Conservation (phyloP, 2,113 vertebrate species). For the Regulus satrapa region DNA sequence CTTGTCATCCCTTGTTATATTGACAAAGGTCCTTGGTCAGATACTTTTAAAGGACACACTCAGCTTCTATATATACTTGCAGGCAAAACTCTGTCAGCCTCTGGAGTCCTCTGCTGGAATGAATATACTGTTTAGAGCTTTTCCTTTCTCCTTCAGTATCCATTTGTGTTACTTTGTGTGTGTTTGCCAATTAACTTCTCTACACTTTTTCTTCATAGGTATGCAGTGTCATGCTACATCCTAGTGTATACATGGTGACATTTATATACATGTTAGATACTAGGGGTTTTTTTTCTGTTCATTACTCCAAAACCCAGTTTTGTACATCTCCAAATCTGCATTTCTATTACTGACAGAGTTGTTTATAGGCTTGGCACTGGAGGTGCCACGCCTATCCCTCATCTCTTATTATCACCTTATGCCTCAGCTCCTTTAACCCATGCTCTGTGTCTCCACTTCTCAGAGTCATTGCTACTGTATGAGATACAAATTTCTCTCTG, state of each 20-base stretch:
- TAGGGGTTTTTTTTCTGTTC: not conserved
- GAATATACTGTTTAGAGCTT: not conserved
- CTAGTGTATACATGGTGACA: not conserved
- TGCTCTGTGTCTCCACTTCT: not conserved
- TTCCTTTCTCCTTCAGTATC: not conserved
- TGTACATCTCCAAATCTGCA: not conserved
- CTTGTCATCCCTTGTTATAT: not conserved
- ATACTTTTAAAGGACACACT: not conserved
- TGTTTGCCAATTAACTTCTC: not conserved
- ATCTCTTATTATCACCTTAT: not conserved
- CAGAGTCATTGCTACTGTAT: not conserved
- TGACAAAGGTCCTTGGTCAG: not conserved
- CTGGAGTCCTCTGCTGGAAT: not conserved
- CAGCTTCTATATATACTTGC: not conserved
- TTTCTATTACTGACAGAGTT: not conserved
- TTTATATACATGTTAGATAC: not conserved
- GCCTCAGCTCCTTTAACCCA: not conserved
- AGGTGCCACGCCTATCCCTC: not conserved
- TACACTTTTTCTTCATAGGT: not conserved
- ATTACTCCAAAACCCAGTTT: rapidly evolving
- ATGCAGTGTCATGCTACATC: not conserved
- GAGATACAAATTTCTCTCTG: not conserved
- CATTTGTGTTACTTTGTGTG: not conserved
- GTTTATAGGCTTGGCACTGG: not conserved
- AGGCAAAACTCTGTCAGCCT: not conserved